These are phyloP conservation scores for Sylvietta virens DNA, from an alignment of 2,113 vertebrate species.

Conservation along the genomic window DNA sequence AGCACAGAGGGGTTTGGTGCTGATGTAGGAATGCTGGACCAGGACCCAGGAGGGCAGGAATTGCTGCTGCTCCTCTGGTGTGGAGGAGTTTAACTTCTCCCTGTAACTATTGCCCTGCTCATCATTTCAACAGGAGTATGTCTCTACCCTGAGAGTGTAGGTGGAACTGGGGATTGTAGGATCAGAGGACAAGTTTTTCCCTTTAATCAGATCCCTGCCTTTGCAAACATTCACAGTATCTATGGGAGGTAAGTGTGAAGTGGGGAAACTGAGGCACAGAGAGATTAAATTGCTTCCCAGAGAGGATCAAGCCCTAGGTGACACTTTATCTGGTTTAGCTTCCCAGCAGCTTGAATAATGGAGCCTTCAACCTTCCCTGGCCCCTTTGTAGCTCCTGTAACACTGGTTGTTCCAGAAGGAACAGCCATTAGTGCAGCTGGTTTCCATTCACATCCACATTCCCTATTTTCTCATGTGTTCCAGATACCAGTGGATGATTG, in stretches of 20 bases:
- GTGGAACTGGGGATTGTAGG: not conserved
- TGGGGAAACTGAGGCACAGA: slow-evolving; percentile 1
- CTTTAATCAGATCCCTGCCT: not conserved
- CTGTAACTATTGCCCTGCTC: not conserved
- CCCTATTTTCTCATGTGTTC: not conserved
- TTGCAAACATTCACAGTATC: not conserved
- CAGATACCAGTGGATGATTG: not conserved
- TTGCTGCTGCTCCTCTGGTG: not conserved
- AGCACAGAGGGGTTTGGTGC: not conserved
- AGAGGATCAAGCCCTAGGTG: not conserved
- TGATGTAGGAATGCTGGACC: not conserved
- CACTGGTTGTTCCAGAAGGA: not conserved
- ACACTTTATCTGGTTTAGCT: not conserved
- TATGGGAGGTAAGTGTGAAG: not conserved
- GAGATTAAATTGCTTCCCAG: not conserved
- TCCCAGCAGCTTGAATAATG: not conserved
- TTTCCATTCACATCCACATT: not conserved
- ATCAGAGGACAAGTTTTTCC: not conserved
- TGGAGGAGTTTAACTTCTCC: not conserved
- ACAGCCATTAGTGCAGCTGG: not conserved
- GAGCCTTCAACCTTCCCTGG: not conserved
- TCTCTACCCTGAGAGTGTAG: not conserved
- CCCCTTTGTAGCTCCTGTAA: not conserved
- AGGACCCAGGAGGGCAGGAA: not conserved
- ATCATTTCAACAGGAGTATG: not conserved